Evolutionary conservation across 2,888 invertebrate genomes (phyloP), one percentile per base, ranked within the genome.

Genomic region (Phymatocera aterrima): DNA sequence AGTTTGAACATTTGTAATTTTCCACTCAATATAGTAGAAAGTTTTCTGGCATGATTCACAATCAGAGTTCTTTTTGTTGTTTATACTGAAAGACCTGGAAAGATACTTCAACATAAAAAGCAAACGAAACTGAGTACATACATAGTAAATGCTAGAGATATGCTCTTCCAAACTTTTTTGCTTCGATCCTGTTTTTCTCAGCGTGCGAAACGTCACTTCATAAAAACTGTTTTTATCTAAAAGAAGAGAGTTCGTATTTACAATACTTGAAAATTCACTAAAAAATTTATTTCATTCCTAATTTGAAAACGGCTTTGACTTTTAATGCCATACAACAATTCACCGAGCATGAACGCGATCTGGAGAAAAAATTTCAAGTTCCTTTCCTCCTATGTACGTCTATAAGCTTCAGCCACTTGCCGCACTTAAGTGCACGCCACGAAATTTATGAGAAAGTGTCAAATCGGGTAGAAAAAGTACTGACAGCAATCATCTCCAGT

Each of bases 1-100:
- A 78, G 81, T 75, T 79, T 81, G 84, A 78, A 85, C 85, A 85
- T 86, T 86, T 85, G 86, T 87, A 87, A 87, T 87, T 87, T 87
- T 87, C 83, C 86, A 83, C 85, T 85, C 87, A 81, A 87, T 86
- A 84, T 87, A 84, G 82, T 86, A 82, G 82, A 83, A 85, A 84
- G 83, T 87, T n/a, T 84, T 70, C 83, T 83, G 85, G 82, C 84
- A 85, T 84, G 85, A 86, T 85, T 86, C 84, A 82, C 81, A 81
- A 72, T 72, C n/a, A 34, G 48, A 51, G 34, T 72, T 72, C 51
- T 21, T 51, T 34, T 48, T 18, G 51, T 72, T 72, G 46, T 68
- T 72, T 72, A 34, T 34, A 72, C 51, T 24, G 4, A 72, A 31
- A n/a, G n/a, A 31, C 31, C 28, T 31, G 31, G 48, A 34, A 21